Evolutionary conservation across 2,888 invertebrate genomes (phyloP).

Genomic region (Lymantria monacha): DNA sequence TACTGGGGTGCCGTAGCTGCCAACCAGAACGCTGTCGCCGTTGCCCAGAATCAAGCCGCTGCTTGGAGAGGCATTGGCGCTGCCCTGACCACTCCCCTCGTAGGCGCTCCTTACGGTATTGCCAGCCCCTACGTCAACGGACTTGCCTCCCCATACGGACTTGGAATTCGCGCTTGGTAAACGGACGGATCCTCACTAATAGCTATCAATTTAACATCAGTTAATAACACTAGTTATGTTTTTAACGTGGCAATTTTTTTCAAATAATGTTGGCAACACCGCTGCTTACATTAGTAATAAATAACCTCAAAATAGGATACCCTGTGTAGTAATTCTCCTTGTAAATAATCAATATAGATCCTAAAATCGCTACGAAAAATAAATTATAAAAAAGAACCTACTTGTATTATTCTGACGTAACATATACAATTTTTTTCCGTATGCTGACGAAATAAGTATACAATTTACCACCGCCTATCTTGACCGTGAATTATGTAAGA

Average conservation of each 20-base stretch:
- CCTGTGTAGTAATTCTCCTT: constrained; percentile 79
- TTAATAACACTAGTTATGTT: constrained; percentile 35
- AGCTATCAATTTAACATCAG: constrained; percentile 25
- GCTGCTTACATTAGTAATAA: constrained; percentile 39
- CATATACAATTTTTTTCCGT: too few species aligned
- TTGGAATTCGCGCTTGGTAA: constrained; percentile 61
- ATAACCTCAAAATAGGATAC: constrained; percentile 60
- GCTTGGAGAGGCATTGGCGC: constrained; percentile 13
- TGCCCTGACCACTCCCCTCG: constrained; percentile 26
- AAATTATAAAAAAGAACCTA: constrained; percentile 36
- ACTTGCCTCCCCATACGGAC: constrained; percentile 26
- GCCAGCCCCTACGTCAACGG: constrained; percentile 24
- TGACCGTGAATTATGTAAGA: too few species aligned
- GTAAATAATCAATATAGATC: constrained; percentile 61
- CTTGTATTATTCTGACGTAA: too few species aligned
- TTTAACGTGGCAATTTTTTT: constrained; percentile 19
- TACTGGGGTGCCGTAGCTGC: constrained; percentile 73
- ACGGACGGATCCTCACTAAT: constrained; percentile 21
- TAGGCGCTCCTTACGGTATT: constrained; percentile 23
- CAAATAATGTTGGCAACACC: constrained; percentile 20
- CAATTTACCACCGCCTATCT: too few species aligned
- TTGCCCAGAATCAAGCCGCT: constrained; percentile 55
- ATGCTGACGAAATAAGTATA: too few species aligned
- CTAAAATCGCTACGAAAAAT: constrained; percentile 81
- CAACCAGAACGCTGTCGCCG: constrained; percentile 66